Percentiles rank a stretch among this genome's conserved stretches.
Evolutionary conservation across 2,113 vertebrate species (phyloP).

Genomic region (Hyaena hyaena): DNA sequence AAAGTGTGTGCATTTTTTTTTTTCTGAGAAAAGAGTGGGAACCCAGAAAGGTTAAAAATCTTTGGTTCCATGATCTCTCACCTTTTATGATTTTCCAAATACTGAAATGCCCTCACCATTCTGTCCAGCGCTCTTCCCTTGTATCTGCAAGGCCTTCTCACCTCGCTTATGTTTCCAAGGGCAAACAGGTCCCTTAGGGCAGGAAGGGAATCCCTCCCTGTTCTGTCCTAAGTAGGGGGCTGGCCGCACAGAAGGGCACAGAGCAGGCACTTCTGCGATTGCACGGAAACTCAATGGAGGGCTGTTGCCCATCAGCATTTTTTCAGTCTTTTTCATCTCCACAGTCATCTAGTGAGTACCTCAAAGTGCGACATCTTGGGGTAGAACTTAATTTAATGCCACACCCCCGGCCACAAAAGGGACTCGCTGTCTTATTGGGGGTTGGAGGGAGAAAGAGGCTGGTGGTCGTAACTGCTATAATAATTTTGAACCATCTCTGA

Average conservation of each 20-base stretch:
- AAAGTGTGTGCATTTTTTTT: neutral
- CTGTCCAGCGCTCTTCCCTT: neutral
- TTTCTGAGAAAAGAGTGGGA: neutral
- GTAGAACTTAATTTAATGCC: neutral
- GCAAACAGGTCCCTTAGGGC: neutral
- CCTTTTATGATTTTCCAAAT: neutral
- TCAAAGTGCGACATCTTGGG: rapidly evolving
- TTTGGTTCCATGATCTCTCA: neutral
- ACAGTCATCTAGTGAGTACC: neutral
- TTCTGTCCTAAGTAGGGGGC: neutral
- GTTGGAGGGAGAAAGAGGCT: neutral
- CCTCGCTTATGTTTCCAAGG: neutral
- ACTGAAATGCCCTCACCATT: neutral
- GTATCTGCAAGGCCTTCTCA: rapidly evolving
- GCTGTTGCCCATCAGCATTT: rapidly evolving
- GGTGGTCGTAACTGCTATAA: rapidly evolving
- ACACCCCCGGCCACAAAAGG: neutral
- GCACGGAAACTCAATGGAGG: rapidly evolving
- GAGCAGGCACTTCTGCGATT: too few relatives aligned
- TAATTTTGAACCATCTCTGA: neutral
- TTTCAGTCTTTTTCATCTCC: too few relatives aligned
- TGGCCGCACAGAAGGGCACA: neutral
- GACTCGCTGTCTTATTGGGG: neutral
- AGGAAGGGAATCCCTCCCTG: neutral
- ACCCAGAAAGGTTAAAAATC: neutral